Conservation (phyloP, 2,888 invertebrate species). For the Glaucopsyche alexis region DNA sequence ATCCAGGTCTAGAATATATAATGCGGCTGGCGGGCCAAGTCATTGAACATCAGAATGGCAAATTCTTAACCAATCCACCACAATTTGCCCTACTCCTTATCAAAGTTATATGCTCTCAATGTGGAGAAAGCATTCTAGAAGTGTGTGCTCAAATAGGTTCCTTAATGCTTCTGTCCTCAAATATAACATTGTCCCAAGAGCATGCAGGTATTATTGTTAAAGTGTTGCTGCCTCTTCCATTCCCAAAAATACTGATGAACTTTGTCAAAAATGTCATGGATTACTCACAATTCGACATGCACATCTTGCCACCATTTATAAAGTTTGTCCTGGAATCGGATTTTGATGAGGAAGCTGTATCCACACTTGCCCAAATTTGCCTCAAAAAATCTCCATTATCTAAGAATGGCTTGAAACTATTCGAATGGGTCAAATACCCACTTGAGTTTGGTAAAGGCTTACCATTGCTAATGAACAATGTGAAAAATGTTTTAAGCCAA, state of each 20-base stretch:
- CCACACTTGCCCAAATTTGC: constrained; percentile 83
- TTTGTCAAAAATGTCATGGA: constrained; percentile 83
- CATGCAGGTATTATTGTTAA: constrained; percentile 84
- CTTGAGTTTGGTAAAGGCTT: constrained; percentile 77
- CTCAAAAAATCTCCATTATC: constrained; percentile 83
- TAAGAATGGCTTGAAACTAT: constrained; percentile 79
- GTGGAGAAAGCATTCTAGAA: constrained; percentile 69
- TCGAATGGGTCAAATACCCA: constrained; percentile 84
- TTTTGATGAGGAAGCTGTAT: constrained; percentile 78
- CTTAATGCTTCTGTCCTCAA: constrained; percentile 79
- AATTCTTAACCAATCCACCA: constrained; percentile 80
- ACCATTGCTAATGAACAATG: constrained; percentile 60
- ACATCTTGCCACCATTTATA: constrained; percentile 84
- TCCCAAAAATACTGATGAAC: constrained; percentile 79
- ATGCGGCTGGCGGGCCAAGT: constrained; percentile 81
- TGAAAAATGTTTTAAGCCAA: constrained; percentile 56
- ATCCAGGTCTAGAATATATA: constrained; percentile 65
- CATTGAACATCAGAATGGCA: constrained; percentile 83
- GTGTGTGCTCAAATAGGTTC: constrained; percentile 79
- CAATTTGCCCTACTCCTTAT: constrained; percentile 80
- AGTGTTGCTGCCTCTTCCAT: constrained; percentile 80
- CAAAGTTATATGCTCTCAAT: constrained; percentile 69
- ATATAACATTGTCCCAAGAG: constrained; percentile 85
- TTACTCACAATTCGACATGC: constrained; percentile 85
- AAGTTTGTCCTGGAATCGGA: constrained; percentile 77